Conservation (phyloP, 2,888 invertebrate genomes). For the Cerastis leucographa region DNA sequence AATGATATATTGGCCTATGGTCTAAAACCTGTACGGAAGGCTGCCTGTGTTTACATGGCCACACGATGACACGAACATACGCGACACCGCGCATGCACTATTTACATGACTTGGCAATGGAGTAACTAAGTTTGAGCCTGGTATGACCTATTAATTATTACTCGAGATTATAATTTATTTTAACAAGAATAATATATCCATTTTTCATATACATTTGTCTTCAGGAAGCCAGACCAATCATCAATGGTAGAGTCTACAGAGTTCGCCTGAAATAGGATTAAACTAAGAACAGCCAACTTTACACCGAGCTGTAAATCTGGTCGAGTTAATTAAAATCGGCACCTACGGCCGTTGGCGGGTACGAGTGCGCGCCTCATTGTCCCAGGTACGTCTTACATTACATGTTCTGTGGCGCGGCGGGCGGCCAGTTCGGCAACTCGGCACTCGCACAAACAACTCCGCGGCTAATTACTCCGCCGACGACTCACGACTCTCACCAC, state of each 20-base stretch:
- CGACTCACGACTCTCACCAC: constrained; percentile 87
- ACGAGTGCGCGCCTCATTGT: constrained; percentile 57
- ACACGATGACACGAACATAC: constrained; percentile 11
- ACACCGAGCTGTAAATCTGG: constrained; percentile 41
- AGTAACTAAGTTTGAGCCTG: background rate
- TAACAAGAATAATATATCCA: background rate
- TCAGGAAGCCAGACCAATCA: background rate
- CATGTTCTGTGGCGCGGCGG: constrained; percentile 71
- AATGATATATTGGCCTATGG: constrained; percentile 36
- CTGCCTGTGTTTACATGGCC: constrained; percentile 35
- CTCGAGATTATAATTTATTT: background rate
- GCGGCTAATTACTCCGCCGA: constrained; percentile 85
- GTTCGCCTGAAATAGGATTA: constrained; percentile 39
- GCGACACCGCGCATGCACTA: constrained; percentile 23
- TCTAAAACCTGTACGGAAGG: constrained; percentile 30
- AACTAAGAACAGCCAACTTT: constrained; percentile 26
- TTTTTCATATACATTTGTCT: background rate
- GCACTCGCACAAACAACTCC: constrained; percentile 79
- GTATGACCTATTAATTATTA: background rate
- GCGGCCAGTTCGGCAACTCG: constrained; percentile 70
- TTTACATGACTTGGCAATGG: constrained; percentile 20
- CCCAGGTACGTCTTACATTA: constrained; percentile 62
- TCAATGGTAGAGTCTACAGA: constrained; percentile 1
- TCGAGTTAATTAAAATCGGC: constrained; percentile 64
- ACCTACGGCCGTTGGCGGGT: constrained; percentile 39